phyloP scores from a whole-genome alignment of 2,888 invertebrate genomes.

The Meteorus cinctellus region DNA sequence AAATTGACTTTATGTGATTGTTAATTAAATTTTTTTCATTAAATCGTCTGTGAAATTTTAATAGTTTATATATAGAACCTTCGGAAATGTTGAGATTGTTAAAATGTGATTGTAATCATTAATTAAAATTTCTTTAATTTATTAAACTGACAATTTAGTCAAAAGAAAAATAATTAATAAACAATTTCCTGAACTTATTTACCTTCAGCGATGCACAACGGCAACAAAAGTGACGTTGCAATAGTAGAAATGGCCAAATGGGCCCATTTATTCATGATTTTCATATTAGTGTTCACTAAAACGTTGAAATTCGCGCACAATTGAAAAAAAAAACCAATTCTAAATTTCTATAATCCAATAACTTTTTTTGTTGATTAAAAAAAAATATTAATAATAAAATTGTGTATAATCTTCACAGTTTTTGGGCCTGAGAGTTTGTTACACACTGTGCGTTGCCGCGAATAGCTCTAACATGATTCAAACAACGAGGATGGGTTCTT shows the following conservation, averaged over 20 bases:
- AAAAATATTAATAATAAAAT: neutral
- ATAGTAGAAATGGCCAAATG: slow-evolving; percentile 63
- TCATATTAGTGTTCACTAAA: slow-evolving; percentile 54
- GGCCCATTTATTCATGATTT: slow-evolving; percentile 62
- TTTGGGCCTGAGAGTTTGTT: slow-evolving; percentile 10
- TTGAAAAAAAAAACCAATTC: neutral
- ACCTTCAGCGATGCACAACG: slow-evolving; percentile 67
- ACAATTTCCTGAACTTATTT: slow-evolving; percentile 49
- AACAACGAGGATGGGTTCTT: slow-evolving; percentile 69
- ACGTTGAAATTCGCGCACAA: neutral
- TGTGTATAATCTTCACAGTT: neutral
- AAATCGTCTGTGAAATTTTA: neutral
- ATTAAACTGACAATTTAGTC: too few relatives aligned
- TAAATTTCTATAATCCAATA: neutral
- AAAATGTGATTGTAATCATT: too few relatives aligned
- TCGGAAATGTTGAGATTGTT: too few relatives aligned
- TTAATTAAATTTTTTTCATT: neutral
- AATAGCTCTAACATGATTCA: slow-evolving; percentile 72
- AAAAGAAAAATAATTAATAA: neutral
- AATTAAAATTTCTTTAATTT: too few relatives aligned
- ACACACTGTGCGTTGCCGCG: slow-evolving; percentile 54
- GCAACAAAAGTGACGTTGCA: slow-evolving; percentile 62
- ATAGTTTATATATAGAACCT: neutral
- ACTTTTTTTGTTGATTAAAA: neutral
- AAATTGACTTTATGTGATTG: neutral